These are phyloP conservation scores for Melanostoma scalare DNA, from an alignment of 2,888 invertebrate genomes.

Conservation along the genomic window DNA sequence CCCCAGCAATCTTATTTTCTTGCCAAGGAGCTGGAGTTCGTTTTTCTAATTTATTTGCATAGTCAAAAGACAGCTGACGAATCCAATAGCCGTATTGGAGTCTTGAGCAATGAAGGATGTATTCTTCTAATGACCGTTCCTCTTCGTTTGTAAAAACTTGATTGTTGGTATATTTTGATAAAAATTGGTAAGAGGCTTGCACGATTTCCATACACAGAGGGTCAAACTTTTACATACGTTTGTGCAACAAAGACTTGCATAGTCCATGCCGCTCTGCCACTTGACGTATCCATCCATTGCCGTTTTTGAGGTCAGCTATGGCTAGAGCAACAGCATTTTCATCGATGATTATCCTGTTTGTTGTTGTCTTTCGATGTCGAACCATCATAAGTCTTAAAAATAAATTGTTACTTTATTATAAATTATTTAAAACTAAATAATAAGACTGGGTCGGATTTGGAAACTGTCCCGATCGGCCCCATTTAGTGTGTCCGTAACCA, in stretches of 20 bases:
- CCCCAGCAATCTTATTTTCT: constrained; percentile 23
- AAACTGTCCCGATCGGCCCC: constrained; percentile 27
- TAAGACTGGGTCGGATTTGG: constrained; percentile 13
- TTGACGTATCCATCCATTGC: constrained; percentile 19
- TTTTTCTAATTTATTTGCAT: constrained; percentile 11
- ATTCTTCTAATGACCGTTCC: constrained; percentile 12
- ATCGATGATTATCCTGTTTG: constrained; percentile 7
- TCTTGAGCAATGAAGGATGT: constrained; percentile 20
- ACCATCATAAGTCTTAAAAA: not conserved
- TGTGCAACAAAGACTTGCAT: too few relatives aligned
- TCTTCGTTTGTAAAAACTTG: constrained; percentile 23
- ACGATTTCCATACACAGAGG: constrained; percentile 4
- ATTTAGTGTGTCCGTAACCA: constrained; percentile 19
- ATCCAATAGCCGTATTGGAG: constrained; percentile 19
- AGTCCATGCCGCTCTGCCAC: constrained; percentile 5
- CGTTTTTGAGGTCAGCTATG: constrained; percentile 15
- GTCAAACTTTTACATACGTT: constrained; percentile 15
- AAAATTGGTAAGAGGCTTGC: not conserved
- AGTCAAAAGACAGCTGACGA: constrained; percentile 23
- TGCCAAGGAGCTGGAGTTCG: constrained; percentile 26
- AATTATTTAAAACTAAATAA: constrained; percentile 7
- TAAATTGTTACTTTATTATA: constrained; percentile 6
- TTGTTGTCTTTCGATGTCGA: constrained; percentile 10
- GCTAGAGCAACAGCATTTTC: constrained; percentile 8
- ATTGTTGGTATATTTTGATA: constrained; percentile 17